Percentiles rank a stretch among this genome's conserved stretches.
Conservation (phyloP, 1,140 invertebrate species). For the Scaptomyza hsui region DNA sequence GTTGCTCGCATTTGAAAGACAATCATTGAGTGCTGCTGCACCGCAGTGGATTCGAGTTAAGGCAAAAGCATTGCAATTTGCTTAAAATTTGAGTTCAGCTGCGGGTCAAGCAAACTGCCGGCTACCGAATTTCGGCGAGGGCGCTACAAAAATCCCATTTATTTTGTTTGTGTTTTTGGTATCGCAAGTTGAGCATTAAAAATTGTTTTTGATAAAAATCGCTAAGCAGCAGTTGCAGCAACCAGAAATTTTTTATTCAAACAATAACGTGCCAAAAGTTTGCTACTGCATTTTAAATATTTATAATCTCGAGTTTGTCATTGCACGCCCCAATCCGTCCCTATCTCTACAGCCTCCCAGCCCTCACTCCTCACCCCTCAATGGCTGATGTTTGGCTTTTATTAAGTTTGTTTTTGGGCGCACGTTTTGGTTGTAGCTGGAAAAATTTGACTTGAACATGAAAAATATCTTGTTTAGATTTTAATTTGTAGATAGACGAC, state of each 20-base stretch:
- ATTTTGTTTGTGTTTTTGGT: conserved; percentile 33
- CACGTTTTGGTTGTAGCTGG: conserved; percentile 79
- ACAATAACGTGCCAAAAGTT: conserved; percentile 83
- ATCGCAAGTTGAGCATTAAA: conserved; percentile 62
- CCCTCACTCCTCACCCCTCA: conserved; percentile 12
- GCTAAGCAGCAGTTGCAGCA: conserved; percentile 20
- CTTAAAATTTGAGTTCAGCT: conserved; percentile 78
- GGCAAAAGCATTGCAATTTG: conserved; percentile 72
- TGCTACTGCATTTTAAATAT: conserved; percentile 83
- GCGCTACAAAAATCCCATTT: conserved; percentile 33
- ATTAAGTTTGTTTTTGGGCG: conserved; percentile 48
- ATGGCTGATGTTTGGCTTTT: conserved; percentile 7
- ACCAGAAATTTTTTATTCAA: conserved; percentile 52
- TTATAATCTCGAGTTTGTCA: conserved; percentile 69
- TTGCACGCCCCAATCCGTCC: conserved; percentile 25
- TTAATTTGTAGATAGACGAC: conserved; percentile 80
- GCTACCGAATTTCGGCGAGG: conserved; percentile 75
- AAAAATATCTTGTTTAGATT: conserved; percentile 84
- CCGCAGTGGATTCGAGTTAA: conserved; percentile 7
- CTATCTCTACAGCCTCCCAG: background rate
- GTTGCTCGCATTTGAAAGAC: conserved; percentile 67
- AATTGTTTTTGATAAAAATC: conserved; percentile 81
- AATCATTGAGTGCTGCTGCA: conserved; percentile 48
- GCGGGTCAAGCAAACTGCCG: conserved; percentile 73
- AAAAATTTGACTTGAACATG: conserved; percentile 78